Base-by-base conservation (phyloP, 2,888 invertebrate species). In the Plagiodera versicolora region DNA sequence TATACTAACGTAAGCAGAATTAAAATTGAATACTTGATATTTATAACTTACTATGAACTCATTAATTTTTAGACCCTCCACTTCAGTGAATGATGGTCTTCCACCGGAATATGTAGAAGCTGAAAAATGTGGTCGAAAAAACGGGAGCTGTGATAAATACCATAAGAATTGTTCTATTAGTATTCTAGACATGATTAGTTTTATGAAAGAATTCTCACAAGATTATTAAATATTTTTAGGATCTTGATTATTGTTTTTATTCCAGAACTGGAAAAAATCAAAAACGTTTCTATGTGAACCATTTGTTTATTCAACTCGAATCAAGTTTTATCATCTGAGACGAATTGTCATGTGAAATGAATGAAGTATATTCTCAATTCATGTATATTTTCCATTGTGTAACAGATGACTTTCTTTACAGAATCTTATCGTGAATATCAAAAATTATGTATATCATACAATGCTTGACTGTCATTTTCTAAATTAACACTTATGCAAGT, bases 1-100 rank as follows among this genome's bases (percentile, higher is more conserved):
- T 11, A 30, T 64, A 8, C 56, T 64, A 19, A 56, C 58, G 64
- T 64, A 58, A 61, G 64, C 50, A n/a, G n/a, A n/a, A n/a, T n/a
- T n/a, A n/a, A n/a, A n/a, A n/a, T n/a, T n/a, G n/a, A n/a, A n/a
- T n/a, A n/a, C n/a, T n/a, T n/a, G n/a, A n/a, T n/a, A n/a, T n/a
- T n/a, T n/a, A n/a, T n/a, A n/a, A n/a, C n/a, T n/a, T n/a, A n/a
- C n/a, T n/a, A n/a, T n/a, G n/a, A n/a, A n/a, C n/a, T n/a, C n/a
- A n/a, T n/a, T n/a, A n/a, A n/a, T 49, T 58, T 62, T 8, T 47
- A 63, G 63, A 2, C 63, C 63, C 3, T 59, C 63, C 16, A 46
- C 47, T 35, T 54, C 59, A 1, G 59, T 16, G 14, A 63, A 63
- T 49, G 44, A 49, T 14, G 54, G 51, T 4, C 59, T 63, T 30